These are phyloP conservation scores for Chlorocebus sabaeus DNA, from an alignment of 2,113 vertebrate genomes.

Conservation along the genomic window DNA sequence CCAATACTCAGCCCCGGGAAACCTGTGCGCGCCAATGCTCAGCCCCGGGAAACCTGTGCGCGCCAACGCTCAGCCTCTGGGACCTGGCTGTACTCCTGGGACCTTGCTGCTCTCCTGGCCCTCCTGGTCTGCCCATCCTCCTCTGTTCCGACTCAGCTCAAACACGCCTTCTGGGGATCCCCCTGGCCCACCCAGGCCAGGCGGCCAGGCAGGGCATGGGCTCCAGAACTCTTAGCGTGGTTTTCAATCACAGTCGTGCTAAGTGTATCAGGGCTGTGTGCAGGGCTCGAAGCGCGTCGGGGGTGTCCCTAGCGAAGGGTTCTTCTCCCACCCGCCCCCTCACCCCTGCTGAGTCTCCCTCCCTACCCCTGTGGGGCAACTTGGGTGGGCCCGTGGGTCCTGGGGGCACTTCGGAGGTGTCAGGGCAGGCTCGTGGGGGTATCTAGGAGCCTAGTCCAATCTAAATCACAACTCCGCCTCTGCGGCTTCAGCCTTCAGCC, in stretches of 20 bases:
- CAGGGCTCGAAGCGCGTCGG: not conserved
- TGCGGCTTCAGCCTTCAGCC: accelerated
- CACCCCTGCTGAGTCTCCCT: too few relatives aligned
- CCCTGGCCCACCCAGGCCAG: not conserved
- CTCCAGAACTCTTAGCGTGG: too few relatives aligned
- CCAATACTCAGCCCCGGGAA: too few relatives aligned
- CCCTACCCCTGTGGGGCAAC: not conserved
- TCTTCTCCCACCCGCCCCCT: not conserved
- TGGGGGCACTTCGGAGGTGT: not conserved
- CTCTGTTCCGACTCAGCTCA: not conserved
- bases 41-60: accelerated
- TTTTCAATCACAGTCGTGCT: not conserved
- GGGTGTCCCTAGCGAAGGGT: not conserved
- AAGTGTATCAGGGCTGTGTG: not conserved
- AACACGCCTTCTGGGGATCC: too few relatives aligned
- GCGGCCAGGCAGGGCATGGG: not conserved
- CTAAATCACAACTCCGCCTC: not conserved
- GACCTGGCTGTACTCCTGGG: accelerated
- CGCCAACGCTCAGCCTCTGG: accelerated
- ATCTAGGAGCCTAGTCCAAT: not conserved
- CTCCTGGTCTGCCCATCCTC: not conserved
- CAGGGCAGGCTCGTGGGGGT: not conserved
- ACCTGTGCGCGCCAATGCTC: too few relatives aligned
- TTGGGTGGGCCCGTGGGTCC: not conserved
- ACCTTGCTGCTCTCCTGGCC: too few relatives aligned